phyloP scores from a whole-genome alignment of 1,140 invertebrate genomes.

The Thalassaphorura encarpata region DNA sequence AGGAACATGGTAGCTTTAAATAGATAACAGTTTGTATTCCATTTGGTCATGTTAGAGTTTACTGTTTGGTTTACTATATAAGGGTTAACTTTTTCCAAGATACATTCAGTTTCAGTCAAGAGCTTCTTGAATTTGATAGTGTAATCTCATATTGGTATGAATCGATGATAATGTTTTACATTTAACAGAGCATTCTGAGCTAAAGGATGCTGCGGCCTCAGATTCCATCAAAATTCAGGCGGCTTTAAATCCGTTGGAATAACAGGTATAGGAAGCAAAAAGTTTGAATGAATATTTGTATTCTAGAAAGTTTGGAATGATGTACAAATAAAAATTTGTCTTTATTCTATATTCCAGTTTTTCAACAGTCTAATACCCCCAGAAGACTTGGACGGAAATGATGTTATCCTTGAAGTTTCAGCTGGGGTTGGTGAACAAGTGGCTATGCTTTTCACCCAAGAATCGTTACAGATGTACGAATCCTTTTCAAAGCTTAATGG shows the following conservation, averaged over 20 bases:
- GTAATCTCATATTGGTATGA: too few species aligned
- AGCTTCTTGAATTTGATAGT: too few species aligned
- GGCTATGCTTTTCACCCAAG: constrained; percentile 85
- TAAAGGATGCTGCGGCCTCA: constrained; percentile 4
- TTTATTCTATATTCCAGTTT: constrained; percentile 13
- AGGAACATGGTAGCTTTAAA: neutral
- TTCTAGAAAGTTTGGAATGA: neutral
- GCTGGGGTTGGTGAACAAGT: constrained; percentile 94
- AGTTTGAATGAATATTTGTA: neutral
- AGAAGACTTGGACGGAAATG: constrained; percentile 35
- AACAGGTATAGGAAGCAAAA: neutral
- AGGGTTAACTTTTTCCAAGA: too few species aligned
- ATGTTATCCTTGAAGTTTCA: constrained; percentile 66
- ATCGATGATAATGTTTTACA: too few species aligned
- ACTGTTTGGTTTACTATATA: too few species aligned
- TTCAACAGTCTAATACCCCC: constrained; percentile 37
- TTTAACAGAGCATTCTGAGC: neutral
- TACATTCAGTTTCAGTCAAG: too few species aligned
- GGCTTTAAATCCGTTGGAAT: neutral
- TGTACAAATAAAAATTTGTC: neutral
- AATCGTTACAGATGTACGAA: constrained; percentile 77
- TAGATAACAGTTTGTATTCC: neutral
- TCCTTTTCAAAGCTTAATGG: constrained; percentile 60
- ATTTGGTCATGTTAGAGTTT: too few species aligned
- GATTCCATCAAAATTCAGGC: constrained; percentile 23